Base-by-base conservation (phyloP, 2,113 vertebrate genomes). In the Erythrocercus mccallii region DNA sequence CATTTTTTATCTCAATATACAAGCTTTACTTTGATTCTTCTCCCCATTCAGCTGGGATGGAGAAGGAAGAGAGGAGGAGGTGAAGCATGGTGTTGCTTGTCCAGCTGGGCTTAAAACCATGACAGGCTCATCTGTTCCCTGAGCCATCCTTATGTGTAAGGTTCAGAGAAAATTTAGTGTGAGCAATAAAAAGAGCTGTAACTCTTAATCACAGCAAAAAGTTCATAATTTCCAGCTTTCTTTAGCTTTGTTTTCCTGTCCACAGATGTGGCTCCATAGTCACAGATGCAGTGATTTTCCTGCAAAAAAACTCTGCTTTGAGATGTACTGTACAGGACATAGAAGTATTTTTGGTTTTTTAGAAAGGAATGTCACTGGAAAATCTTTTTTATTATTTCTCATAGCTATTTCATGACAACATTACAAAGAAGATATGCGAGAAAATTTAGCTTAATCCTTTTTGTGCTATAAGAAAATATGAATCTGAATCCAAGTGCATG, bases 91-190 rank as follows among this genome's bases (percentile, higher is more conserved):
- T 18, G 21, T 31, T 68, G 35, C 11, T 19, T 12, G 18, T 60
- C 27, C 62, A 44, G 9, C 9, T 86, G 25, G 21, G 25, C 21
- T 76, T 66, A 76, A 50, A 48, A 31, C 27, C 25, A 35, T 25
- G 11, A 50, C 31, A 44, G 14, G 28, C 12, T 82, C 10, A 25
- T 44, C 54, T n/a, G 12, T 22, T 50, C 45, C 57, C 48, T 7
- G 2, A 48, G 27, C 7, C 1, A 1, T 35, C 33, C 31, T 30
- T 28, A 6, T 1, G 1, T 35, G 2, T 25, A 51, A 38, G 5
- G 69, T 50, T 83, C 24, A 72, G 73, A 80, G 17, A 79, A 74
- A 85, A 19, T 68, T 27, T 17, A 22, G 2, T 17, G 30, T 54
- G 51, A 86, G 20, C 42, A 81, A 72, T 28, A 82, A 53, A 35